Evolutionary conservation across 2,113 vertebrate genomes (phyloP), one percentile per base, ranked within the genome.

Genomic region (Paraplagusia blochii): DNA sequence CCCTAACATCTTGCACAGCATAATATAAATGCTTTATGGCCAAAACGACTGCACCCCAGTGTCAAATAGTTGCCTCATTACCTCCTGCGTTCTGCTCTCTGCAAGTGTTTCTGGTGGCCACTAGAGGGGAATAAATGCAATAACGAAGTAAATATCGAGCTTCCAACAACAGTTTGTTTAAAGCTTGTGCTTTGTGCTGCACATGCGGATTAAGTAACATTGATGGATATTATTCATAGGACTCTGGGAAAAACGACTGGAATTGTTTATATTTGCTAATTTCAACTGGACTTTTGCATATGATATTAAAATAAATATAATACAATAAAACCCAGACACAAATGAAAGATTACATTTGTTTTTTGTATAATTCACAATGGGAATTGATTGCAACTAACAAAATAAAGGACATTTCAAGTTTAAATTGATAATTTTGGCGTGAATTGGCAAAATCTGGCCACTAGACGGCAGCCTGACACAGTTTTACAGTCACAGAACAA

Each of bases 71-170:
- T 69, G 17, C 53, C 55, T 69, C 67, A 67, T 77, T 77, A 69
- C 49, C 33, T 54, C 47, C 17, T 52, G 9, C 39, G 8, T 66
- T 51, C 16, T 45, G 38, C 33, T 19, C 56, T 38, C 44, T 29
- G 22, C 22, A 29, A 29, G 9, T 40, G 19, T 51, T 45, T 46
- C 29, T 1, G 1, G 53, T 40, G 9, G 58, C 50, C 44, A 42
- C 59, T 11, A 42, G 51, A 48, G 69, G 44, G 47, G 77, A 63
- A 65, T 76, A 65, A 64, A 55, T 12, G n/a, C 43, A 58, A 50
- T 74, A 72, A 79, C 36, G 50, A 69, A 63, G 62, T 69, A 63
- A 74, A 74, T 69, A 74, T 58, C 58, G 45, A 15, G 18, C 44
- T 42, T 7, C 35, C 22, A 45, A 53, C 44, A 15, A 64, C 59